Evolutionary conservation across 1,140 invertebrate species (phyloP).

Genomic region (Scaptodrosophila lebanonensis): DNA sequence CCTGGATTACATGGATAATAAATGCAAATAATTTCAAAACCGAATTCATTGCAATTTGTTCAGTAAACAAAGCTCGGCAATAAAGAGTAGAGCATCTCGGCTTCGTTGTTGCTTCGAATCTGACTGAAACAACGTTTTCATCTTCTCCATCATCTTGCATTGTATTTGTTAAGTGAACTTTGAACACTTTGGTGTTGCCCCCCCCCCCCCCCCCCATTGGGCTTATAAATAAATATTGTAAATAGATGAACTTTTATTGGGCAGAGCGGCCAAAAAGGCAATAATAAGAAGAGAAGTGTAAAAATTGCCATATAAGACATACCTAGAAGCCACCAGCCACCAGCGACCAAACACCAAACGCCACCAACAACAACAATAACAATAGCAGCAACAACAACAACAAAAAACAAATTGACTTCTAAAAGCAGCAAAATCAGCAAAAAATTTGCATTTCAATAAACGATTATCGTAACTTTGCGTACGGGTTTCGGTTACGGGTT

Average conservation of each 20-base stretch:
- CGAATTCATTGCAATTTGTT: too few species aligned
- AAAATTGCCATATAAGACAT: slow-evolving; percentile 33
- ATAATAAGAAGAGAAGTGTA: slow-evolving; percentile 38
- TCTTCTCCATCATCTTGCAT: too few species aligned
- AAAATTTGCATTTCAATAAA: slow-evolving; percentile 75
- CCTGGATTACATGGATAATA: too few species aligned
- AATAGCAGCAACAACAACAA: slow-evolving; percentile 22
- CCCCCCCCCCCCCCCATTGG: too few species aligned
- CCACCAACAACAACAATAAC: not conserved
- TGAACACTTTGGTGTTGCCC: too few species aligned
- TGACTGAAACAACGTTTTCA: too few species aligned
- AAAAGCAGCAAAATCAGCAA: slow-evolving; percentile 74
- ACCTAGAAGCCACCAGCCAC: too few species aligned
- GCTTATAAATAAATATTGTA: slow-evolving; percentile 45
- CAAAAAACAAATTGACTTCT: slow-evolving; percentile 62
- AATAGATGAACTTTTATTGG: slow-evolving; percentile 50
- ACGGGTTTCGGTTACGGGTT: slow-evolving; percentile 66
- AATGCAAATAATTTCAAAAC: too few species aligned
- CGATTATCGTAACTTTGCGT: slow-evolving; percentile 74
- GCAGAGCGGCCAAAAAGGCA: slow-evolving; percentile 35
- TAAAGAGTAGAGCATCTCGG: too few species aligned
- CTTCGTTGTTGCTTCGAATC: too few species aligned
- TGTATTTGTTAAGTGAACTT: too few species aligned
- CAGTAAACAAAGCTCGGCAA: too few species aligned
- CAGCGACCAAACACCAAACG: not conserved